A percentile compares a stretch with the other conserved stretches of the same genome.
phyloP scores from a whole-genome alignment of 2,113 vertebrate genomes.

The Chroicocephalus ridibundus region DNA sequence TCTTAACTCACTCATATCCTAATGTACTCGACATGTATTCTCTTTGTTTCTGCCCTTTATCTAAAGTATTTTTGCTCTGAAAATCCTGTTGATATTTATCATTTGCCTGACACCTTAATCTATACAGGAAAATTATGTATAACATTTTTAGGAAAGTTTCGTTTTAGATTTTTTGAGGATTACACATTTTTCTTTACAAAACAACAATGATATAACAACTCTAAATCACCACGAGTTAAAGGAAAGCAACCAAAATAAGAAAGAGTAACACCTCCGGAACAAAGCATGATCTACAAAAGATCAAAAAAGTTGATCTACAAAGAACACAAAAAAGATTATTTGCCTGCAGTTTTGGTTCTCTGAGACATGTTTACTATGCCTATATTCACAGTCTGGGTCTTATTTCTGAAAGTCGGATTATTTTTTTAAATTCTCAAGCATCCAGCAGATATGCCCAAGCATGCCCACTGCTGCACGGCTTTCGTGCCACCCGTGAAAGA shows the following conservation, averaged over 20 bases:
- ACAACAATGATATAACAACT: background rate
- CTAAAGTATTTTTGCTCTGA: constrained; percentile 10
- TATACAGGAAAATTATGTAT: background rate
- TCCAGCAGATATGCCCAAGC: background rate
- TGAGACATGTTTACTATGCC: background rate
- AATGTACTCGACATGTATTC: background rate
- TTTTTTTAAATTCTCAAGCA: background rate
- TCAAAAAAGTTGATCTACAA: background rate
- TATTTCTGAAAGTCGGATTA: background rate
- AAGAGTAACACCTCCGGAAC: background rate
- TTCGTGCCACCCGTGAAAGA: rapidly evolving
- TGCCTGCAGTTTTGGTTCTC: background rate
- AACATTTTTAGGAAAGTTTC: background rate
- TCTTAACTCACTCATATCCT: constrained; percentile 47
- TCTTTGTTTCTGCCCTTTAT: constrained; percentile 24
- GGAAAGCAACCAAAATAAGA: background rate
- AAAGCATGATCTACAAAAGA: background rate
- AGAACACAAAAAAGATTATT: background rate
- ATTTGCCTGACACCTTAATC: background rate
- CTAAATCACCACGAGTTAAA: background rate
- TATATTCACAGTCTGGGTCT: background rate
- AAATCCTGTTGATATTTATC: constrained; percentile 13
- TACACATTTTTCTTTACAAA: background rate
- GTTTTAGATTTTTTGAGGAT: background rate
- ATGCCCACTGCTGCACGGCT: rapidly evolving